A percentile compares a stretch with the other conserved stretches of the same genome.
Evolutionary conservation across 2,888 invertebrate species (phyloP).

Genomic region (Platycheirus rosarum): DNA sequence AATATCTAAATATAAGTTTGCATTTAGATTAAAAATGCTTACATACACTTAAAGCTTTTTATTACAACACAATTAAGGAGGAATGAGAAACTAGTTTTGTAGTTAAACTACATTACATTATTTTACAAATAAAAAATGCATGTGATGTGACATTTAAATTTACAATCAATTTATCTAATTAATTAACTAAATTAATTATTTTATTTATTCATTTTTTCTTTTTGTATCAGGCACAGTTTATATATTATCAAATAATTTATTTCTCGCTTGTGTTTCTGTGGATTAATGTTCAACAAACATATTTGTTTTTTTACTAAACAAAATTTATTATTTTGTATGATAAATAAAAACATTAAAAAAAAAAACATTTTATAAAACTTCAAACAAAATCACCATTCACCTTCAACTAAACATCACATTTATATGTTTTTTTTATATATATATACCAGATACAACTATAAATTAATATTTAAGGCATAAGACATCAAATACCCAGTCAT

Average conservation of each 20-base stretch:
- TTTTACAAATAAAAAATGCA: background rate
- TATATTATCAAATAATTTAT: conserved; percentile 5
- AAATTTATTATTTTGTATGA: background rate
- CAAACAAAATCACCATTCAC: background rate
- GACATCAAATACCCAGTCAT: conserved; percentile 58
- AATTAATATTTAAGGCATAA: conserved; percentile 9
- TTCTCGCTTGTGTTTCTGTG: conserved; percentile 3
- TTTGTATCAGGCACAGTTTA: conserved; percentile 37
- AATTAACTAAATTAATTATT: background rate
- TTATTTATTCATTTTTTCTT: conserved; percentile 6
- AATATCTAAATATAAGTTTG: background rate
- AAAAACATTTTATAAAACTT: too few relatives aligned
- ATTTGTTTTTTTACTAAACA: background rate
- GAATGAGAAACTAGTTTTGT: background rate
- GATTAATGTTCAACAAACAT: background rate
- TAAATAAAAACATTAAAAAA: too few relatives aligned
- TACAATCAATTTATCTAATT: background rate
- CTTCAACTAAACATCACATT: conserved; percentile 29
- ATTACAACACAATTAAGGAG: conserved; percentile 52
- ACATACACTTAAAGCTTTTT: conserved; percentile 62
- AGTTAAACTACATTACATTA: background rate
- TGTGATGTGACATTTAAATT: conserved; percentile 2
- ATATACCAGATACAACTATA: background rate
- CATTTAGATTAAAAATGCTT: background rate
- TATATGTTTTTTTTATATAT: background rate